Evolutionary conservation across 2,888 invertebrate species (phyloP).

Genomic region (Abrostola triplasia): DNA sequence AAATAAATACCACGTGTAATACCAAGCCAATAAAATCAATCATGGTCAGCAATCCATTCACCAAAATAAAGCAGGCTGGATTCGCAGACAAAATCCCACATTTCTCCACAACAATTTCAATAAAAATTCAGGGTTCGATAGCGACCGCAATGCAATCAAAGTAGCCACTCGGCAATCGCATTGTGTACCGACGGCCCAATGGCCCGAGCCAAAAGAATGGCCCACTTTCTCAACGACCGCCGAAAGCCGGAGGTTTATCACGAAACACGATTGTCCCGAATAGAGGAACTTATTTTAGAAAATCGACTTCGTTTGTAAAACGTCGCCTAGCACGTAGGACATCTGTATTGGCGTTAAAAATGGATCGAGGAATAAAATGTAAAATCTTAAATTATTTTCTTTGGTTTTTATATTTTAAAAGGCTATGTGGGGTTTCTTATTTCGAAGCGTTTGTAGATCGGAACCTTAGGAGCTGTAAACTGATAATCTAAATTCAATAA

Average conservation of each 20-base stretch:
- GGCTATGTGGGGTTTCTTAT: not conserved
- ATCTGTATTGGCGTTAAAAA: slow-evolving; percentile 27
- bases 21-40: slow-evolving; percentile 29
- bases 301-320: slow-evolving; percentile 45
- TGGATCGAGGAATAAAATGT: slow-evolving; percentile 31
- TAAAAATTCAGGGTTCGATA: slow-evolving; percentile 46
- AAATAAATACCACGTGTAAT: not conserved
- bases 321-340: slow-evolving; percentile 29
- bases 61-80: slow-evolving; percentile 24
- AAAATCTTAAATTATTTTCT: slow-evolving; percentile 12
- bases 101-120: slow-evolving; percentile 42
- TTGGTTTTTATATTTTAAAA: slow-evolving; percentile 11
- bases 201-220: slow-evolving; percentile 39
- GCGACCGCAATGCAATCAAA: slow-evolving; percentile 54
- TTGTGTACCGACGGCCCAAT: slow-evolving; percentile 38
- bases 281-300: slow-evolving; percentile 36
- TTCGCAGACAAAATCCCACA: slow-evolving; percentile 27
- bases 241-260: slow-evolving; percentile 47
- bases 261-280: slow-evolving; percentile 42
- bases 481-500: not conserved
- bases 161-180: slow-evolving; percentile 47
- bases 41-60: slow-evolving; percentile 6
- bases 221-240: slow-evolving; percentile 34
- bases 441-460: not conserved
- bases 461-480: not conserved